Percentiles rank a stretch among this genome's conserved stretches.
phyloP scores from a whole-genome alignment of 2,113 vertebrate species.

The Bagarius yarrelli region DNA sequence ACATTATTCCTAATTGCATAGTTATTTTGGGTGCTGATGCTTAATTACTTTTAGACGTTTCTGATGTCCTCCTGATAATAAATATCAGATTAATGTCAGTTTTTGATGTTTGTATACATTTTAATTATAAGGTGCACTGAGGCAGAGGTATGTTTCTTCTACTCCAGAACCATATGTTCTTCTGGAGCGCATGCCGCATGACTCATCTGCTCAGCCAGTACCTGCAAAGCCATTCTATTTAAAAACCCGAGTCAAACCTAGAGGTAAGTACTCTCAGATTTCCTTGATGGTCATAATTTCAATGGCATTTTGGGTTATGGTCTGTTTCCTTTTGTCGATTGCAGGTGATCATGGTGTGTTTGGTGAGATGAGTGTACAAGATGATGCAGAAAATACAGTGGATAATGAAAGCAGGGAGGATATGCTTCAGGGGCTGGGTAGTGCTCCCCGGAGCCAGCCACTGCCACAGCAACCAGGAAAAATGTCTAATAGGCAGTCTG shows the following conservation, averaged over 20 bases:
- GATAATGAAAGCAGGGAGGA: conserved; percentile 52
- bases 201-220: neutral
- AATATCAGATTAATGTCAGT: neutral
- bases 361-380: conserved; percentile 29
- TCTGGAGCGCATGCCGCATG: conserved; percentile 12
- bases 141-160: neutral
- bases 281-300: neutral
- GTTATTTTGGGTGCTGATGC: neutral
- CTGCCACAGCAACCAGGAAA: conserved; percentile 3
- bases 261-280: conserved; percentile 17
- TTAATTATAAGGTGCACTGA: neutral
- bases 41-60: neutral
- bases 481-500: rapidly evolving
- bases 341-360: conserved; percentile 40
- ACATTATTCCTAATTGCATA: neutral
- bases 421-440: neutral
- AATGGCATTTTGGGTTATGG: neutral
- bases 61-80: neutral
- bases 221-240: neutral
- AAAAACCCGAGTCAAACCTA: neutral
- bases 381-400: neutral
- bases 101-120: neutral
- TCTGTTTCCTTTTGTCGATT: neutral
- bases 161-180: conserved; percentile 22
- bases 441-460: conserved; percentile 5